A percentile compares a stretch with the other conserved stretches of the same genome.
Evolutionary conservation across 2,888 invertebrate species (phyloP).

Genomic region (Nemoura dubitans): DNA sequence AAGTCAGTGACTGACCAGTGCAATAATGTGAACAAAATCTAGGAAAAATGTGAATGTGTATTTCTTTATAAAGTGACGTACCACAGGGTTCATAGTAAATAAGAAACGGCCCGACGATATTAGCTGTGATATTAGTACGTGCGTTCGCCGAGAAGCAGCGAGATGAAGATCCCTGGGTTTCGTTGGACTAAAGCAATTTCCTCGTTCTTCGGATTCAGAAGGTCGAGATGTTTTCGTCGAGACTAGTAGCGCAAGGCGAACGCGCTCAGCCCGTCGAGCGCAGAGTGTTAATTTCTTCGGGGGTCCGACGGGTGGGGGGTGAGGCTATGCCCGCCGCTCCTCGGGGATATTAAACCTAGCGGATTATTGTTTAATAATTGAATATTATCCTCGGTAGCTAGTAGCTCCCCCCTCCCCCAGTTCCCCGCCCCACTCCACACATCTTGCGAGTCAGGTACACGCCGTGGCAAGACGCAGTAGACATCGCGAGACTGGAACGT

Average conservation of each 20-base stretch:
- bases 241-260: background rate
- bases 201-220: too few species aligned
- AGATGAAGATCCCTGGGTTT: too few species aligned
- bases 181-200: too few species aligned
- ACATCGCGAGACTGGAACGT: too few species aligned
- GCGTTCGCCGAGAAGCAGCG: too few species aligned
- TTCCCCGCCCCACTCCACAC: background rate
- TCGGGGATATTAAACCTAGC: slow-evolving; percentile 50
- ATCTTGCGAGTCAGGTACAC: background rate
- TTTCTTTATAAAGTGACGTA: too few species aligned
- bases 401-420: slow-evolving; percentile 24
- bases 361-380: slow-evolving; percentile 52
- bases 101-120: too few species aligned
- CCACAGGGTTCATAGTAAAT: too few species aligned
- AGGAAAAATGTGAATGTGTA: too few species aligned
- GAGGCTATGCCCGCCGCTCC: slow-evolving; percentile 27
- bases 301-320: slow-evolving; percentile 29
- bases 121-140: too few species aligned
- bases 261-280: background rate
- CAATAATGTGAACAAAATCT: too few species aligned
- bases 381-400: slow-evolving; percentile 49
- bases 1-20: too few species aligned
- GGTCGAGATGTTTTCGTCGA: slow-evolving; percentile 38
- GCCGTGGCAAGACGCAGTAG: background rate
- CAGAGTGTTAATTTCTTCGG: slow-evolving; percentile 49